Evolutionary conservation across 1,140 invertebrate species (phyloP), one percentile per base, ranked within the genome.

Genomic region (Melanaphis sacchari): DNA sequence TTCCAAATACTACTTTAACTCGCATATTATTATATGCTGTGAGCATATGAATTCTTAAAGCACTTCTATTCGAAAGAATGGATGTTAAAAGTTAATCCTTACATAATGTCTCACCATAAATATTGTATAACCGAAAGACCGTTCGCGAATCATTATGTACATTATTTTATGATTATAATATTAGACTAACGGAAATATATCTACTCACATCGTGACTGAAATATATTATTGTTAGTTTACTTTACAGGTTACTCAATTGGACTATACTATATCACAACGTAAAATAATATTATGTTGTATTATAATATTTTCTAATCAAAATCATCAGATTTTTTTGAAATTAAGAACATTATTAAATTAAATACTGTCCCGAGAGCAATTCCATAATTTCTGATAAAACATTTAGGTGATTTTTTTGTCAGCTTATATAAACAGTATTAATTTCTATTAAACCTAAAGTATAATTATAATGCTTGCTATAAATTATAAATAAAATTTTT

Each of bases 51-150:
- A 88, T 88, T 49, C n/a, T 46, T 88, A 49, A 88, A 49, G 36
- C 26, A 46, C 84, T 88, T 22, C 31, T 15, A 43, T 21, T 5
- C 36, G 85, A 88, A 88, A 88, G 85, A 43, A 49, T n/a, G 46
- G 43, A 88, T 88, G 85, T 49, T 46, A 46, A 88, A 88, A 49
- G 85, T 88, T 88, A 88, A 49, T 49, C 43, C 85, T 88, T 18
- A 36, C 43, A 22, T 36, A 49, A 41, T 40, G 24, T 40, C 22
- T 26, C 24, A 1, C 26, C 24, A 38, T 85, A 26, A 26, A 41
- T 40, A 85, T 82, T 85, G 82, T 40, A 85, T 85, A 85, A 85
- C 38, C 2, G 2, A n/a, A 76, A 76, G 59, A n/a, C 59, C 59
- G 31, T 76, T 76, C 59, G 31, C 31, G 15, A 76, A 76, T 76